Evolutionary conservation across 2,797 vertebrate genomes (phyloP).

Genomic region (Holocentrus rufus): DNA sequence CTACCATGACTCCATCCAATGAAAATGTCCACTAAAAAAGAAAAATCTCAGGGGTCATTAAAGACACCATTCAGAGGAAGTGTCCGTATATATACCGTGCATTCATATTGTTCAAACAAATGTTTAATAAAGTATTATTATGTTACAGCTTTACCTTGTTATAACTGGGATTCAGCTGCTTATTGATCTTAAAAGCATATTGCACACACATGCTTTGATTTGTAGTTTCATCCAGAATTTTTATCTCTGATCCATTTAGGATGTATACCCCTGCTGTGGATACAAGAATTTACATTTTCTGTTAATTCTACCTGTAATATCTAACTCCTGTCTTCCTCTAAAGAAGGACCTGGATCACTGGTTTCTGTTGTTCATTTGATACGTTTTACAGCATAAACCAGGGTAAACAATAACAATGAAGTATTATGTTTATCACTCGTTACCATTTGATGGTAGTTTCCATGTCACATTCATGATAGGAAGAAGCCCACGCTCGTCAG

Average conservation of each 20-base stretch:
- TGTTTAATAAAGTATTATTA: neutral
- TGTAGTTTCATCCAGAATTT: constrained; percentile 68
- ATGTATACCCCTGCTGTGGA: constrained; percentile 45
- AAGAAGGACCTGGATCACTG: neutral
- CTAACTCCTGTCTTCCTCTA: neutral
- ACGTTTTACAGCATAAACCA: neutral
- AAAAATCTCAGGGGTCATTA: neutral
- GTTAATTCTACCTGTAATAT: neutral
- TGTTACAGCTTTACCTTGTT: constrained; percentile 48
- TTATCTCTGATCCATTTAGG: constrained; percentile 67
- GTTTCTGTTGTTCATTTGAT: too few species aligned
- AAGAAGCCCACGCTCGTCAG: constrained; percentile 40
- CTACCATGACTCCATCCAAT: constrained; percentile 66
- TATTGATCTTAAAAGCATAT: constrained; percentile 57
- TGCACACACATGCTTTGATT: constrained; percentile 72
- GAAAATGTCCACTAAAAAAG: constrained; percentile 76
- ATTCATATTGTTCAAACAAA: neutral
- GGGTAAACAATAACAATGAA: neutral
- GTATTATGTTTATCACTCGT: constrained; percentile 9
- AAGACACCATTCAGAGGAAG: too few species aligned
- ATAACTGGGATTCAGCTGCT: fast-evolving
- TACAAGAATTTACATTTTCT: neutral
- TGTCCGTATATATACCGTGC: neutral
- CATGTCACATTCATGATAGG: constrained; percentile 67
- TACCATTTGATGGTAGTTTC: constrained; percentile 62